These are phyloP conservation scores for Diachasma alloeum DNA, from an alignment of 1,140 invertebrate genomes.

Conservation along the genomic window DNA sequence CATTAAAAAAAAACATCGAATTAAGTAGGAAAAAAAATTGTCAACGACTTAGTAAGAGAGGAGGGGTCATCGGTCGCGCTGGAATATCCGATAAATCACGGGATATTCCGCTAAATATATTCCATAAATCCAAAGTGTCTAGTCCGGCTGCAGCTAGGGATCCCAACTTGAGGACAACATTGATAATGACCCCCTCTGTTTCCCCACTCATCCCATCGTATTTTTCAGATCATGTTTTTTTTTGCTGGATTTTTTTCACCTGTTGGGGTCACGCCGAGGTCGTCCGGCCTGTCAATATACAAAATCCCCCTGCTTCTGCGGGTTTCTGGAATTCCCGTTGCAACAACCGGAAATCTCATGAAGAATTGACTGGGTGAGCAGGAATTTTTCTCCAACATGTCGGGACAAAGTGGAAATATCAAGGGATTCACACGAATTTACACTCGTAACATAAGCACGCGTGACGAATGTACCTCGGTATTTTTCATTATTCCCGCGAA, in stretches of 20 bases:
- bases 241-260: neutral
- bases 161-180: neutral
- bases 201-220: neutral
- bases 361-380: neutral
- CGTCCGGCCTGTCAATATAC: neutral
- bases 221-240: neutral
- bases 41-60: neutral
- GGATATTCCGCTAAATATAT: conserved; percentile 6
- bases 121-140: neutral
- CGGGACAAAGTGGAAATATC: neutral
- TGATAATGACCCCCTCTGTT: neutral
- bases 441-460: neutral
- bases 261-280: neutral
- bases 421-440: neutral
- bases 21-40: neutral
- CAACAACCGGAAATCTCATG: neutral
- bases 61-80: neutral
- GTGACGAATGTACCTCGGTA: neutral
- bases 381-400: neutral
- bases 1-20: neutral
- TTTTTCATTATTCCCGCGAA: neutral
- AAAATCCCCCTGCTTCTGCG: neutral
- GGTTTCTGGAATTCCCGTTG: neutral
- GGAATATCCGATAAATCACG: neutral
- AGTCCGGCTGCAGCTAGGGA: neutral